Conservation (phyloP, 2,113 vertebrate genomes). For the Nerophis lumbriciformis region DNA sequence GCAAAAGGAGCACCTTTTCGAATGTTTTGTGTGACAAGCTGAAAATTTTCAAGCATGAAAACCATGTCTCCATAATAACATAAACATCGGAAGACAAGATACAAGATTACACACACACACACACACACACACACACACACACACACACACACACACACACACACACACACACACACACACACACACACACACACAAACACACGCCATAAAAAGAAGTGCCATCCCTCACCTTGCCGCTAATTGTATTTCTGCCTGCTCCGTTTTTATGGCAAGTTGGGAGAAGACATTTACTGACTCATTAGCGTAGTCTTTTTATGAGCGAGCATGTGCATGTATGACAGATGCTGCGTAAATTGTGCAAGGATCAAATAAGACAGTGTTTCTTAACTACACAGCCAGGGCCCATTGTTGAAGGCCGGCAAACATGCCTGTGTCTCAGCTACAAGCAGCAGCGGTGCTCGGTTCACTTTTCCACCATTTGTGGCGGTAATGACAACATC, state of each 20-base stretch:
- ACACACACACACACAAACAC: constrained; percentile 29
- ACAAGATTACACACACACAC: not conserved
- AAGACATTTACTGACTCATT: constrained; percentile 7
- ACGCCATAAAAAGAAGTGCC: constrained; percentile 4
- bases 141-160: constrained; percentile 27
- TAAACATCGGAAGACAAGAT: too few species aligned
- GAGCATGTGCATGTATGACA: constrained; percentile 1
- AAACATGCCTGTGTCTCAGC: too few species aligned
- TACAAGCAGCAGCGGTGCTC: too few species aligned
- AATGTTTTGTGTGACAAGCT: too few species aligned
- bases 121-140: constrained; percentile 1
- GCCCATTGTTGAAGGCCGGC: too few species aligned
- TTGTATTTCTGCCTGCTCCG: constrained; percentile 15
- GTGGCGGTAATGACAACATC: too few species aligned
- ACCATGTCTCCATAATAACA: too few species aligned
- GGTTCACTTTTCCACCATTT: too few species aligned
- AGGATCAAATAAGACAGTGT: not conserved
- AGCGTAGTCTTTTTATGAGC: constrained; percentile 7
- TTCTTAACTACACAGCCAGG: too few species aligned
- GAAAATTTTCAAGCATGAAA: too few species aligned
- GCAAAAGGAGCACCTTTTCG: too few species aligned
- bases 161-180: constrained; percentile 14
- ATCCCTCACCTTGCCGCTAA: constrained; percentile 26
- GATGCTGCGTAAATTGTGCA: constrained; percentile 9
- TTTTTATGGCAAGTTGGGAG: constrained; percentile 1